Evolutionary conservation across 2,113 vertebrate species (phyloP).

Genomic region (Amphiprion ocellaris): DNA sequence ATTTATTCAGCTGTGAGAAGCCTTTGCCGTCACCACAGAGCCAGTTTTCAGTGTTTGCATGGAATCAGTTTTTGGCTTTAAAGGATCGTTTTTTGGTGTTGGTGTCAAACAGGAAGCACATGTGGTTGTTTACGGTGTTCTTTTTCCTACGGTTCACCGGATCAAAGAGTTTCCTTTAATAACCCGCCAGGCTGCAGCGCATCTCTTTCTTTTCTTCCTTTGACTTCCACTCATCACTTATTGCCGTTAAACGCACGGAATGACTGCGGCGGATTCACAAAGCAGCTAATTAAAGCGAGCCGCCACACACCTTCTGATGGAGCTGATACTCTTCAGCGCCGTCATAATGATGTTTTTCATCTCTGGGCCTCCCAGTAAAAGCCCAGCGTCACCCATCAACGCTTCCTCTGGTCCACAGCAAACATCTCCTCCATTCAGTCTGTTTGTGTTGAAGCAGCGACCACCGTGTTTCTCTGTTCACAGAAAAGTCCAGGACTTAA

Average conservation of each 20-base stretch:
- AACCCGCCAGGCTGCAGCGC: not conserved
- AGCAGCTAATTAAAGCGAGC: slow-evolving; percentile 45
- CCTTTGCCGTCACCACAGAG: too few species aligned
- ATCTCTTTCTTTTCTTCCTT: not conserved
- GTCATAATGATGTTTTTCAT: slow-evolving; percentile 39
- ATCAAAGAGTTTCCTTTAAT: too few species aligned
- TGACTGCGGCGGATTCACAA: not conserved
- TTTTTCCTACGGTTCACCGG: too few species aligned
- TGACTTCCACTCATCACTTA: not conserved
- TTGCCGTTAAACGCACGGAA: slow-evolving; percentile 2
- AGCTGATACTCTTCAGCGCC: slow-evolving; percentile 22
- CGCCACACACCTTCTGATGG: not conserved
- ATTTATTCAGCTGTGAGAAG: too few species aligned
- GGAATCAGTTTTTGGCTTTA: too few species aligned
- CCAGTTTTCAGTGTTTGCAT: too few species aligned
- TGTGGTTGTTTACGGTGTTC: too few species aligned
- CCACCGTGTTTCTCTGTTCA: not conserved
- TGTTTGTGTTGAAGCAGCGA: not conserved
- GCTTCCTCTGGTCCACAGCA: not conserved
- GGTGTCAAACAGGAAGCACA: too few species aligned
- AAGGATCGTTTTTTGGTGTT: too few species aligned
- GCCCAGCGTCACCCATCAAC: not conserved
- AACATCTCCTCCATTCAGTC: not conserved
- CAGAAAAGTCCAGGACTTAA: not conserved
- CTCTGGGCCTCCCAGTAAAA: not conserved